A percentile compares a stretch with the other conserved stretches of the same genome.
These are phyloP conservation scores for Lampropteryx suffumata DNA, from an alignment of 2,888 invertebrate species.

Conservation along the genomic window DNA sequence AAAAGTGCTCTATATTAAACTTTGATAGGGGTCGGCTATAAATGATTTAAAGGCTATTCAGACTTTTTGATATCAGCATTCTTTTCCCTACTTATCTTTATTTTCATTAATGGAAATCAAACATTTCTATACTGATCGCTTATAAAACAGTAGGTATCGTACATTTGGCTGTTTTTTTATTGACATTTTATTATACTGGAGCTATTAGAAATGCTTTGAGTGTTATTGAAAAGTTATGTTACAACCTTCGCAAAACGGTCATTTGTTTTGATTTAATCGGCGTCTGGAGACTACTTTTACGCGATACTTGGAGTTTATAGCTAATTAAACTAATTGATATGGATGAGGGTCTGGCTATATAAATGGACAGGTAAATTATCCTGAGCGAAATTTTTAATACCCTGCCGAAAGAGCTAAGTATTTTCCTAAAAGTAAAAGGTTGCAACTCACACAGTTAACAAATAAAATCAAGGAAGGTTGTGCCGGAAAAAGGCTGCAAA, in stretches of 20 bases:
- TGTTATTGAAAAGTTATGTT: slow-evolving; percentile 20
- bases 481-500: slow-evolving; percentile 2
- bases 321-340: slow-evolving; percentile 15
- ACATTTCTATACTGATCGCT: slow-evolving; percentile 1
- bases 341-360: slow-evolving; percentile 10
- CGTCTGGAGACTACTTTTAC: slow-evolving; percentile 8
- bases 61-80: slow-evolving; percentile 20
- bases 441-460: background rate
- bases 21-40: slow-evolving; percentile 32
- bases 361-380: background rate
- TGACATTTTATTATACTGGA: slow-evolving; percentile 9
- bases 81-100: slow-evolving; percentile 17
- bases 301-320: slow-evolving; percentile 1
- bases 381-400: background rate
- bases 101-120: slow-evolving; percentile 17
- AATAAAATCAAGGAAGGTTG: background rate
- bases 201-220: slow-evolving; percentile 14
- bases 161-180: slow-evolving; percentile 10
- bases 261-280: slow-evolving; percentile 13
- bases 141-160: slow-evolving; percentile 3
- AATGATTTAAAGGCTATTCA: slow-evolving; percentile 32
- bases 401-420: background rate
- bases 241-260: slow-evolving; percentile 14
- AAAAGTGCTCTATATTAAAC: slow-evolving; percentile 32
- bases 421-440: background rate